A percentile compares a stretch with the other conserved stretches of the same genome.
These are phyloP conservation scores for Pherbina coryleti DNA, from an alignment of 2,888 invertebrate species.

Conservation along the genomic window DNA sequence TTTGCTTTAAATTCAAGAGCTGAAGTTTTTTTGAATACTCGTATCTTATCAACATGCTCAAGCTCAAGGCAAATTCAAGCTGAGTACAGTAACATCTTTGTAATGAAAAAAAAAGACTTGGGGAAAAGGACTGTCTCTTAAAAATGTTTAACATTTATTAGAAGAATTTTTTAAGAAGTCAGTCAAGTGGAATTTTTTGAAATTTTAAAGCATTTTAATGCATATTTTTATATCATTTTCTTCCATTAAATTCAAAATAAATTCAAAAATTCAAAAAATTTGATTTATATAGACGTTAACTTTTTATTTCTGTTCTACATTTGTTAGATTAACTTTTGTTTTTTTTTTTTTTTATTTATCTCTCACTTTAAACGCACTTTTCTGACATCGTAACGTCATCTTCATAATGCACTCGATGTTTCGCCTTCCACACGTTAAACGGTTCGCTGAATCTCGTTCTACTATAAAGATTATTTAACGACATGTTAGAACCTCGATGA, in stretches of 20 bases:
- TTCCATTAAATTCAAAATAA: not conserved
- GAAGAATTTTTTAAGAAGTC: too few species aligned
- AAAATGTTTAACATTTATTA: too few species aligned
- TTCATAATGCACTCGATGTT: constrained; percentile 62
- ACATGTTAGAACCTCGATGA: constrained; percentile 52
- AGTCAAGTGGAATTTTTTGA: too few species aligned
- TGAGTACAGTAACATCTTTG: too few species aligned
- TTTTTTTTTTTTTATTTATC: not conserved
- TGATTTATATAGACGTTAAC: not conserved
- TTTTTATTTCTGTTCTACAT: not conserved
- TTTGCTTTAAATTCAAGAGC: too few species aligned
- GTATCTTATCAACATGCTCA: not conserved
- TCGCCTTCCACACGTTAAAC: constrained; percentile 57
- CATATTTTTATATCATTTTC: not conserved
- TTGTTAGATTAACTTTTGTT: not conserved
- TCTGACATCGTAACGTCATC: constrained; percentile 49
- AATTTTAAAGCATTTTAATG: not conserved
- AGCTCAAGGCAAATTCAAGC: not conserved
- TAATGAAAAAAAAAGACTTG: too few species aligned
- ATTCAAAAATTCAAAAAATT: too few species aligned
- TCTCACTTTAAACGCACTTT: constrained; percentile 1
- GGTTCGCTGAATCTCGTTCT: constrained; percentile 50
- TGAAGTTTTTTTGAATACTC: too few species aligned
- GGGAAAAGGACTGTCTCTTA: too few species aligned
- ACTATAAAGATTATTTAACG: constrained; percentile 56